Percentiles rank a stretch among this genome's conserved stretches.
These are phyloP conservation scores for Hofmannophila pseudospretella DNA, from an alignment of 2,888 invertebrate species.

Conservation along the genomic window DNA sequence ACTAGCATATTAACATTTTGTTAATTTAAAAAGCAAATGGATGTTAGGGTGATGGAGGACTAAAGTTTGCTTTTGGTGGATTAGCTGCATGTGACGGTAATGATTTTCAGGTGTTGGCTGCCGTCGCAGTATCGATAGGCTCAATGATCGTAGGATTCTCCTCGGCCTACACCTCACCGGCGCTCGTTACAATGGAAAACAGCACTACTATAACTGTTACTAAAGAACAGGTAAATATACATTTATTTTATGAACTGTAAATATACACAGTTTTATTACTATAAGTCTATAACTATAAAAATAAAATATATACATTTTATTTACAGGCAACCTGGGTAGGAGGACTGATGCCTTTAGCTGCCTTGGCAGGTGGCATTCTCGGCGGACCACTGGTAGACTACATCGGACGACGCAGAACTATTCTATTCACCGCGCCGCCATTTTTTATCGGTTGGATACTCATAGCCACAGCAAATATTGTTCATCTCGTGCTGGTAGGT, in stretches of 20 bases:
- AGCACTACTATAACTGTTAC: constrained; percentile 78
- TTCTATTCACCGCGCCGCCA: constrained; percentile 86
- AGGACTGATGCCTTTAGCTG: constrained; percentile 91
- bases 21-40: no score
- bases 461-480: constrained; percentile 85
- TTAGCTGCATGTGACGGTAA: neutral
- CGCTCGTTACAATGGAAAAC: constrained; percentile 84
- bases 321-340: constrained; percentile 91
- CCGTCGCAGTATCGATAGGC: constrained; percentile 90
- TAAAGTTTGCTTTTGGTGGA: no score
- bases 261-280: constrained; percentile 2
- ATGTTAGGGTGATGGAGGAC: no score
- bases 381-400: constrained; percentile 92
- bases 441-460: constrained; percentile 90
- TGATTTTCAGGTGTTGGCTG: constrained; percentile 86
- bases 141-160: constrained; percentile 93
- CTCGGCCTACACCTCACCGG: constrained; percentile 93
- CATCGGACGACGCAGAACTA: constrained; percentile 90
- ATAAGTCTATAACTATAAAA: neutral
- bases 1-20: no score
- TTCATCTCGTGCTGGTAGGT: constrained; percentile 86
- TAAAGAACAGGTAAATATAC: constrained; percentile 80
- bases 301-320: constrained; percentile 3
- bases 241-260: neutral
- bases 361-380: constrained; percentile 88